Percentiles rank a stretch among this genome's conserved stretches.
phyloP scores from a whole-genome alignment of 2,888 invertebrate species.

The Agrochola lychnidis region DNA sequence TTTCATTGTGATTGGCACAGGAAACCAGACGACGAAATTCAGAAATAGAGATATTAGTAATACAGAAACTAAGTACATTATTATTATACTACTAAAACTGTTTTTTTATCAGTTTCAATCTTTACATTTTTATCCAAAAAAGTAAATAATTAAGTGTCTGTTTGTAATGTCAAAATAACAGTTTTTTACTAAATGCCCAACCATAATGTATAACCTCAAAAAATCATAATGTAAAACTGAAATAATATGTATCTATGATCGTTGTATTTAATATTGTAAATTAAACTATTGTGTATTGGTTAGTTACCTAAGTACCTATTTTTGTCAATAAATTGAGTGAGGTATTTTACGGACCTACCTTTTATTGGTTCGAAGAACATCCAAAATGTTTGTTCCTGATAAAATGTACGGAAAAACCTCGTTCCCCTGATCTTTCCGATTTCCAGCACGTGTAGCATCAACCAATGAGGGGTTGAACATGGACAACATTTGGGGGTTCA shows the following conservation, averaged over 20 bases:
- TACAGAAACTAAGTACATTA: neutral
- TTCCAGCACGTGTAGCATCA: neutral
- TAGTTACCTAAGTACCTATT: neutral
- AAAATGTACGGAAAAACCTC: too few relatives aligned
- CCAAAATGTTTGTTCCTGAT: too few relatives aligned
- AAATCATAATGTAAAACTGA: too few relatives aligned
- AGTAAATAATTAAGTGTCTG: too few relatives aligned
- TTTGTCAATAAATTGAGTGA: neutral
- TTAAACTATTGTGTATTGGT: neutral
- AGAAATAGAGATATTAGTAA: conserved; percentile 1
- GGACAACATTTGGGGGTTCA: too few relatives aligned
- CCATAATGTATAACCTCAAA: too few relatives aligned
- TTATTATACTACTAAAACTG: neutral
- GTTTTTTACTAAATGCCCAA: too few relatives aligned
- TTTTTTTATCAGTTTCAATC: neutral
- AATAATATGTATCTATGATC: neutral
- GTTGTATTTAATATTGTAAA: neutral
- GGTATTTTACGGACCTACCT: neutral
- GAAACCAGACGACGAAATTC: neutral
- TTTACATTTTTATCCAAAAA: too few relatives aligned
- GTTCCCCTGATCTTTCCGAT: too few relatives aligned
- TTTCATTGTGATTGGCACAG: conserved; percentile 3
- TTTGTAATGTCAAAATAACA: too few relatives aligned
- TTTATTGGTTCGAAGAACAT: too few relatives aligned
- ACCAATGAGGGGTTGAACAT: too few relatives aligned